phyloP scores from a whole-genome alignment of 2,888 invertebrate species.

The Pyralis farinalis region DNA sequence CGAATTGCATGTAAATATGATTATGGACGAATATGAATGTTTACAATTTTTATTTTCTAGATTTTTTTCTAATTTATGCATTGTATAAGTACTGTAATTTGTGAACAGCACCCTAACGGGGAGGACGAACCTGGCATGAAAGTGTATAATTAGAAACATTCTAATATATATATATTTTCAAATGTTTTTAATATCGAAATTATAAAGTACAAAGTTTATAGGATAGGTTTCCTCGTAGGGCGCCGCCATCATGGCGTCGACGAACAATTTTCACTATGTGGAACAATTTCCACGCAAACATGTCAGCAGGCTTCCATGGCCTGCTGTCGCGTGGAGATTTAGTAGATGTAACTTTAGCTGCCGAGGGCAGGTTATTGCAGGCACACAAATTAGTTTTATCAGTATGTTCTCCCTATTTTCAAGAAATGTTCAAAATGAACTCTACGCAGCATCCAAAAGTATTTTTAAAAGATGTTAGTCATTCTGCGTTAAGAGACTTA shows the following conservation, averaged over 20 bases:
- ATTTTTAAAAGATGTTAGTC: constrained; percentile 86
- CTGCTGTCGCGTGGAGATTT: constrained; percentile 85
- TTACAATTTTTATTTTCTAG: no score
- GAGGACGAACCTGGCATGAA: constrained; percentile 66
- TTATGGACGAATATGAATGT: no score
- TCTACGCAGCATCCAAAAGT: constrained; percentile 85
- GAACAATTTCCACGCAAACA: constrained; percentile 88
- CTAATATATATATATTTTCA: constrained; percentile 58
- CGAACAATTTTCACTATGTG: constrained; percentile 88
- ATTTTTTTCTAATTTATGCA: no score
- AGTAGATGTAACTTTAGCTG: constrained; percentile 86
- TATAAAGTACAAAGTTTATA: constrained; percentile 72
- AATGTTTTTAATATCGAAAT: constrained; percentile 75
- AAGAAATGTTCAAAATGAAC: constrained; percentile 87
- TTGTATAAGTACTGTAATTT: no score
- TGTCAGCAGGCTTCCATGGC: constrained; percentile 86
- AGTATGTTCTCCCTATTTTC: constrained; percentile 87
- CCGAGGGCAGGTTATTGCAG: constrained; percentile 85
- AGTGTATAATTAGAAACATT: constrained; percentile 55
- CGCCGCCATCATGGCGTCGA: constrained; percentile 86
- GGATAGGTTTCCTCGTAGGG: constrained; percentile 62
- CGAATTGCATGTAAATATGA: no score
- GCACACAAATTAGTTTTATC: constrained; percentile 87
- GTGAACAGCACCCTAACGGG: constrained; percentile 64
- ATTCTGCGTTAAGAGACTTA: constrained; percentile 85